phyloP scores from a whole-genome alignment of 2,888 invertebrate genomes.

The Resseliella maxima region DNA sequence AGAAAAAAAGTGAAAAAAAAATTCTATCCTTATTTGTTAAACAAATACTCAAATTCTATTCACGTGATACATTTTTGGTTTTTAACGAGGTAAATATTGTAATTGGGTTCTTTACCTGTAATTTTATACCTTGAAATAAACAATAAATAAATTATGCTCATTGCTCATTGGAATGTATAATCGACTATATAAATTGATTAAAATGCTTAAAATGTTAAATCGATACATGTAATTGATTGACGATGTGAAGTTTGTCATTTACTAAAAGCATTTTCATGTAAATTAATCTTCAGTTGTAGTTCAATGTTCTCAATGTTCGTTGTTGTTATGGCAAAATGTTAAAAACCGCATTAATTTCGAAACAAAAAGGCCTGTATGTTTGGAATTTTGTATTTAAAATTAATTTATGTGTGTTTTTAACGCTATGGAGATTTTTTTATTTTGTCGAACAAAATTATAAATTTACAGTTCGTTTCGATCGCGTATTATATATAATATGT shows the following conservation, averaged over 20 bases:
- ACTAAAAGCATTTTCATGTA: constrained; percentile 32
- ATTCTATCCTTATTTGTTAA: too few species aligned
- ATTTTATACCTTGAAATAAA: too few species aligned
- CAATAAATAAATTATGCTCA: too few species aligned
- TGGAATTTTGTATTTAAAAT: too few species aligned
- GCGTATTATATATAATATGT: neutral
- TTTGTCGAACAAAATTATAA: neutral
- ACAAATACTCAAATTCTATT: too few species aligned
- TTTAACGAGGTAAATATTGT: too few species aligned
- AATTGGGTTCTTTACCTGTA: too few species aligned
- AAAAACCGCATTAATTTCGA: neutral
- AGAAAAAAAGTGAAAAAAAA: too few species aligned
- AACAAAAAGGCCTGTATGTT: neutral
- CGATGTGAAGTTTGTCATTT: neutral
- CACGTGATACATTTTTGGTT: too few species aligned
- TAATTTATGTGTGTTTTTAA: too few species aligned
- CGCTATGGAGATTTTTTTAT: neutral
- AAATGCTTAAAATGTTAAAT: neutral
- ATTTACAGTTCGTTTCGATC: neutral
- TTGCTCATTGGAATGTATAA: too few species aligned
- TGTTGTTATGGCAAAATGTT: neutral
- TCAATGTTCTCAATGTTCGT: too few species aligned
- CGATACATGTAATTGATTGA: neutral
- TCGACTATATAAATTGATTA: neutral
- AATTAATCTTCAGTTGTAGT: neutral